A percentile compares a stretch with the other conserved stretches of the same genome.
Conservation (phyloP, 2,888 invertebrate species). For the Athetis lepigone region DNA sequence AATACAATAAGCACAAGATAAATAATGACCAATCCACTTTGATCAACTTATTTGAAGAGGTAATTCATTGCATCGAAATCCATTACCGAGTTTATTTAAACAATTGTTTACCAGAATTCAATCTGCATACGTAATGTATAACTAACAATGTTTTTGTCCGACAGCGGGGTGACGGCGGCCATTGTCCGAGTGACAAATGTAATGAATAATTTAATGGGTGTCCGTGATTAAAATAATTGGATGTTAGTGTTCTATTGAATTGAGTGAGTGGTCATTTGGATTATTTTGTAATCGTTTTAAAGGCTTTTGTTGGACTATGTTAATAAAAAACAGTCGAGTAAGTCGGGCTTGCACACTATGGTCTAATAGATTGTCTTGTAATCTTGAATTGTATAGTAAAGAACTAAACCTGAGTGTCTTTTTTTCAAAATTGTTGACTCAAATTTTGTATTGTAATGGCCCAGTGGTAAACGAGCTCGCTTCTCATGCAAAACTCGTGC, state of each 20-base stretch:
- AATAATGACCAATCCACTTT: constrained; percentile 63
- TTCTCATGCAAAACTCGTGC: too few species aligned
- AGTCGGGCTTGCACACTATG: too few species aligned
- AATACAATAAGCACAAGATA: constrained; percentile 45
- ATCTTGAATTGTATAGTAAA: too few species aligned
- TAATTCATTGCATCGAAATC: constrained; percentile 59
- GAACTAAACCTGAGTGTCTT: too few species aligned
- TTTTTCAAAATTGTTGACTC: too few species aligned
- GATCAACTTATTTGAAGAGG: constrained; percentile 68
- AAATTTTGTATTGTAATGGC: too few species aligned
- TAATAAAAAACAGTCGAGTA: too few species aligned
- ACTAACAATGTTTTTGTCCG: constrained; percentile 79
- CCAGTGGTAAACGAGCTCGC: too few species aligned
- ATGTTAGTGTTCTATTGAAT: constrained; percentile 62
- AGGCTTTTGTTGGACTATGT: constrained; percentile 15
- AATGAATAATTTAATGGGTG: constrained; percentile 82
- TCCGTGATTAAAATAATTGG: constrained; percentile 72
- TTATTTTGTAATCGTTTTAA: constrained; percentile 36
- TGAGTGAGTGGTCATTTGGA: constrained; percentile 59
- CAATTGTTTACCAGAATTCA: constrained; percentile 78
- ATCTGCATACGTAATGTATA: constrained; percentile 85
- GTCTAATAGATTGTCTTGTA: too few species aligned
- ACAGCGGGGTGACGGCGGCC: constrained; percentile 75
- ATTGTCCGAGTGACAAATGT: constrained; percentile 79
- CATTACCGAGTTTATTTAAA: constrained; percentile 68